Evolutionary conservation across 2,888 invertebrate species (phyloP), one percentile per base, ranked within the genome.

Genomic region (Aleiodes leptofemur): DNA sequence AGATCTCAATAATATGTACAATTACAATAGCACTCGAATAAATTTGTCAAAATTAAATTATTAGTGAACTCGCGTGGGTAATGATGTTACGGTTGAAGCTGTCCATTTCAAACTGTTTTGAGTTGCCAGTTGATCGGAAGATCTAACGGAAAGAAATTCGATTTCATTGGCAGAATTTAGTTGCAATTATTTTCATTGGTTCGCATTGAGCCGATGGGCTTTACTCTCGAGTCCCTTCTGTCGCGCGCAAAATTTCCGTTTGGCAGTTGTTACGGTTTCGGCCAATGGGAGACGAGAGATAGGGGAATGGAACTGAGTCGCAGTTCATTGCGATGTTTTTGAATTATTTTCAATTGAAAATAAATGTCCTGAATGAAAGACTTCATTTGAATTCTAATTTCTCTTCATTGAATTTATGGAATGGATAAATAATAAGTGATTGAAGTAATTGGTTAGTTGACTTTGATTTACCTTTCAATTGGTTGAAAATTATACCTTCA

Each of bases 51-150:
- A n/a, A 34, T 59, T 38, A 59, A 59, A 34, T 59, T n/a, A 34
- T 59, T 4, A 11, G 34, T 59, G 5, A 31, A 31, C 6, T 38
- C 59, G n/a, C 34, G 31, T n/a, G 59, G 31, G 59, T 59, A n/a
- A 29, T 31, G 13, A 13, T 59, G 34, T 59, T 59, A 34, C 59
- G 59, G 59, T 59, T 59, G 34, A 31, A 34, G 31, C 59, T 59
- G 34, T 59, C 14, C 34, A 29, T 34, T 59, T 59, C 34, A 59
- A 59, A 59, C 34, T 59, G 34, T 59, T 34, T 59, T 59, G 34
- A n/a, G 29, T 57, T 31, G 13, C 29, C 57, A 29, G 31, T 13
- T 31, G 57, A 29, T 29, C 13, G 0, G 1, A 6, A n/a, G 57
- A 9, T 9, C 13, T 11, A 57, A 9, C 16, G n/a, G 57, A 57